Evolutionary conservation across 2,113 vertebrate species (phyloP).

Genomic region (Salvelinus sp.): DNA sequence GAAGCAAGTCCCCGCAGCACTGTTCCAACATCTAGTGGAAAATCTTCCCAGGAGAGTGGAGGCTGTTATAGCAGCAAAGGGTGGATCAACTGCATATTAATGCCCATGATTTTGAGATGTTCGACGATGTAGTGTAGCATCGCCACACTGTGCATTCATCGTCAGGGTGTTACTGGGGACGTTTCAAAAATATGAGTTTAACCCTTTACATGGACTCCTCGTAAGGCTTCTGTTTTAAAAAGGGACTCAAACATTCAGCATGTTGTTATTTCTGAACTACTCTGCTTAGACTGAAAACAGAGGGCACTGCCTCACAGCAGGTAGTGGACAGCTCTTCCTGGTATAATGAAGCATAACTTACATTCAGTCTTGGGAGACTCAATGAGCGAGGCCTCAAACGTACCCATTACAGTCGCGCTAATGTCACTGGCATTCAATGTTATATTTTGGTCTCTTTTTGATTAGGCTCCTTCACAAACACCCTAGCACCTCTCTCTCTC

Average conservation of each 20-base stretch:
- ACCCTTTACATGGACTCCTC: conserved; percentile 59
- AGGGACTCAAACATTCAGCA: conserved; percentile 58
- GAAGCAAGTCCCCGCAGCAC: too few relatives aligned
- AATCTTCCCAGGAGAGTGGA: too few relatives aligned
- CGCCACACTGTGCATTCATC: too few relatives aligned
- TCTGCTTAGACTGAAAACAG: conserved; percentile 69
- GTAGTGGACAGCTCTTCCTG: conserved; percentile 66
- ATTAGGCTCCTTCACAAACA: conserved; percentile 62
- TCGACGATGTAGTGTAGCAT: too few relatives aligned
- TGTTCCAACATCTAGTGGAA: too few relatives aligned
- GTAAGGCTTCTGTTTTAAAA: conserved; percentile 56
- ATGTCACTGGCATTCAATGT: conserved; percentile 83
- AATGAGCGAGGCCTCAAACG: conserved; percentile 78
- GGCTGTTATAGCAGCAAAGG: too few relatives aligned
- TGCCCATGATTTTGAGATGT: too few relatives aligned
- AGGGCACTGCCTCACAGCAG: conserved; percentile 74
- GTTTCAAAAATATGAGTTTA: background rate
- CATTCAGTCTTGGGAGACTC: conserved; percentile 83
- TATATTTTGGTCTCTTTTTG: conserved; percentile 63
- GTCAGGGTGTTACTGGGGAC: too few relatives aligned
- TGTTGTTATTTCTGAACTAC: conserved; percentile 75
- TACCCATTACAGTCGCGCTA: conserved; percentile 86
- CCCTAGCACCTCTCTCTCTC: conserved; percentile 1
- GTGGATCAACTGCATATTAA: too few relatives aligned
- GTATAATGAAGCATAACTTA: conserved; percentile 81